These are phyloP conservation scores for Parus major DNA, from an alignment of 2,113 vertebrate genomes.

Conservation along the genomic window DNA sequence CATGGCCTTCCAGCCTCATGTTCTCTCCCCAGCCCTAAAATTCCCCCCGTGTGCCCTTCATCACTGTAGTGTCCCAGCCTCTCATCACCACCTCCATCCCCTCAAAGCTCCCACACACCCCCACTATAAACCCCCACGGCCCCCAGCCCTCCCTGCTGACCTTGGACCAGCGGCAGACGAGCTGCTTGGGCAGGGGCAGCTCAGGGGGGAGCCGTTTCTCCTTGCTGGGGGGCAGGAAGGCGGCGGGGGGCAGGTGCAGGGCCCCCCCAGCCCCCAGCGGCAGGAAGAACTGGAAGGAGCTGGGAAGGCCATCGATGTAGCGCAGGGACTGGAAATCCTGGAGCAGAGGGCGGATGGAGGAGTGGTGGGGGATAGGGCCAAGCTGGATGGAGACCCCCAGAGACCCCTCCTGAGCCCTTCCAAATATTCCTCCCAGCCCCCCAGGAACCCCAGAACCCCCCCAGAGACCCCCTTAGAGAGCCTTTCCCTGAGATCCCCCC, in stretches of 20 bases:
- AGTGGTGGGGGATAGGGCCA: rapidly evolving
- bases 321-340: slow-evolving; percentile 85
- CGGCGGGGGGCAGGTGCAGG: slow-evolving; percentile 87
- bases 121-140: too few species aligned
- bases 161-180: slow-evolving; percentile 93
- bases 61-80: background rate
- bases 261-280: slow-evolving; percentile 84
- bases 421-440: background rate
- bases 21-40: background rate
- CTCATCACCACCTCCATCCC: too few species aligned
- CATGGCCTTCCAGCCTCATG: background rate
- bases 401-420: background rate
- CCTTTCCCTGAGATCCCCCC: background rate
- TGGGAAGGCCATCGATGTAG: slow-evolving; percentile 79
- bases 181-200: slow-evolving; percentile 89
- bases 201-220: slow-evolving; percentile 88
- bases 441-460: background rate
- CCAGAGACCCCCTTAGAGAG: too few species aligned
- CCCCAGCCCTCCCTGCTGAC: slow-evolving; percentile 66
- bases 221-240: slow-evolving; percentile 85
- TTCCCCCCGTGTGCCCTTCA: rapidly evolving
- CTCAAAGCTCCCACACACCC: background rate
- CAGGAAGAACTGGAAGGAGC: slow-evolving; percentile 93
- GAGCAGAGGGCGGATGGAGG: background rate
- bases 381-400: background rate